Conservation (phyloP, 1,140 invertebrate genomes). For the Sminthurinus signatus region DNA sequence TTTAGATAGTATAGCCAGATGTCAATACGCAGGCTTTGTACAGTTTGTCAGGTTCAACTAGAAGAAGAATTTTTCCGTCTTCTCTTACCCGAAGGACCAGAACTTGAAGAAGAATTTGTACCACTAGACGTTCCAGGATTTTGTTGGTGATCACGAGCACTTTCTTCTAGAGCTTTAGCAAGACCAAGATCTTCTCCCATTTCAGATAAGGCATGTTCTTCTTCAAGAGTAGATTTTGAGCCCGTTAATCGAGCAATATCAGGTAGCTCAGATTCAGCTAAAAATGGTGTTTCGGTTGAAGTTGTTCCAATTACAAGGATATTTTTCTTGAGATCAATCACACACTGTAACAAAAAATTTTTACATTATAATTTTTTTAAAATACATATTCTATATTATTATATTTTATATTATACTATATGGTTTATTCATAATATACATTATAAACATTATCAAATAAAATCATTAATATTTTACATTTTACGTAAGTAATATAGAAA, state of each 20-base stretch:
- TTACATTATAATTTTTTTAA: too few relatives aligned
- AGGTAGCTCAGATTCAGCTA: constrained; percentile 79
- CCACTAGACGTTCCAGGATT: background rate
- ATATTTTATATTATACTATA: too few relatives aligned
- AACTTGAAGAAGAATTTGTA: background rate
- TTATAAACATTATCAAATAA: constrained; percentile 21
- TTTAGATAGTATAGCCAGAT: background rate
- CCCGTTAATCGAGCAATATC: constrained; percentile 54
- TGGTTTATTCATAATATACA: too few relatives aligned
- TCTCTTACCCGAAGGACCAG: background rate
- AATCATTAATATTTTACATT: constrained; percentile 17
- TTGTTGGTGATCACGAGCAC: constrained; percentile 45
- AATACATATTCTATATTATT: too few relatives aligned
- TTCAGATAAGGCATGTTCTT: constrained; percentile 45
- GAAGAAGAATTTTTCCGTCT: too few relatives aligned
- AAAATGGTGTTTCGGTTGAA: constrained; percentile 82
- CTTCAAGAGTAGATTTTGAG: constrained; percentile 46
- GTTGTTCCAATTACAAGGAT: constrained; percentile 90
- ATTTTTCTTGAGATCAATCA: constrained; percentile 86
- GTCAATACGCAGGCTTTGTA: background rate
- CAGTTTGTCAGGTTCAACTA: background rate
- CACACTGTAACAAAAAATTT: constrained; percentile 60
- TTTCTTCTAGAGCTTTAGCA: constrained; percentile 56
- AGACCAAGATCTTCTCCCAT: constrained; percentile 55
- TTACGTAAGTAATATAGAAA: background rate